These are phyloP conservation scores for Drosophila pullipes DNA, from an alignment of 2,888 invertebrate species.

Conservation along the genomic window DNA sequence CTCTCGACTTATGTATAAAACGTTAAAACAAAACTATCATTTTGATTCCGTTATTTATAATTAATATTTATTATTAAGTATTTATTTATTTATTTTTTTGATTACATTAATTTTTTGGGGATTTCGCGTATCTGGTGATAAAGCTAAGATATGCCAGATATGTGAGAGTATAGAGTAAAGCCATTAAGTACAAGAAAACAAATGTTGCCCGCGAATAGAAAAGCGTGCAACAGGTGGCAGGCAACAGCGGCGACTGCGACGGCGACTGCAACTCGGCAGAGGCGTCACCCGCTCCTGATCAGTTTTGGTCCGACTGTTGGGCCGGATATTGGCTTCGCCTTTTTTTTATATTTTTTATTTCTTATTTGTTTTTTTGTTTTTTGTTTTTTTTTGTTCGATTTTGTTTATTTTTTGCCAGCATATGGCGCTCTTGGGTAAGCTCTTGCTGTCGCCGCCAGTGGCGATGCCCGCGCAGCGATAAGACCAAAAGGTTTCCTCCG, in stretches of 20 bases:
- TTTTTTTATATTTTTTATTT: neutral
- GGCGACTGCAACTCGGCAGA: conserved; percentile 3
- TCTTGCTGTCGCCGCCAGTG: neutral
- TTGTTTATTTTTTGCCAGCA: conserved; percentile 49
- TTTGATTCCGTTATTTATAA: neutral
- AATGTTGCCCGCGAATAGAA: conserved; percentile 67
- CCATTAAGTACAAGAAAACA: conserved; percentile 52
- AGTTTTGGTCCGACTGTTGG: conserved; percentile 19
- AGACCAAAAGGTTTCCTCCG: conserved; percentile 17
- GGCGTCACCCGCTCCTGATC: conserved; percentile 37
- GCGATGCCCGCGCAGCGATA: conserved; percentile 63
- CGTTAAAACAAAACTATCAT: neutral
- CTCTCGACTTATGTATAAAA: neutral
- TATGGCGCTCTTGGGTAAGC: conserved; percentile 30
- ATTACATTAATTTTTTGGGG: neutral
- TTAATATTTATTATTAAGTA: neutral
- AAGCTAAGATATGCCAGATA: neutral
- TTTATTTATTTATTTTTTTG: neutral
- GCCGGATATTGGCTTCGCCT: conserved; percentile 66
- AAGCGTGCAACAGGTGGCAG: conserved; percentile 71
- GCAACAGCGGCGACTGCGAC: conserved; percentile 16
- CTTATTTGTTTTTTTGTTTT: neutral
- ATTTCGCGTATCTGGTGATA: neutral
- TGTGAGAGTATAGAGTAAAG: conserved; percentile 18
- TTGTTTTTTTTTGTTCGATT: neutral